Evolutionary conservation across 2,113 vertebrate species (phyloP).

Genomic region (Ginglymostoma cirratum): DNA sequence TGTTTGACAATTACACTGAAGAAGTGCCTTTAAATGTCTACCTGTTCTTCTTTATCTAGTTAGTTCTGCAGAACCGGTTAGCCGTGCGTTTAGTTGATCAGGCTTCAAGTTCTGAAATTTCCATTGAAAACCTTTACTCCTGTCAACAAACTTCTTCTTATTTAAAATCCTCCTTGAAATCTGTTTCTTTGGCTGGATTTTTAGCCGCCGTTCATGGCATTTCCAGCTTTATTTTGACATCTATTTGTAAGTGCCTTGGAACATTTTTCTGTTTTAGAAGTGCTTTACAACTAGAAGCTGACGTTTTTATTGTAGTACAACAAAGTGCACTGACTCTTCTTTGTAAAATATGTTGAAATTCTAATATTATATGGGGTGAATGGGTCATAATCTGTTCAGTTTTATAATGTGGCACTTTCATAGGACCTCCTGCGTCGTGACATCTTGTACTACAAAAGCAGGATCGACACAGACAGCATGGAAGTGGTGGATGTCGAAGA

Average conservation of each 20-base stretch:
- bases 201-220: neutral
- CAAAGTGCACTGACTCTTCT: neutral
- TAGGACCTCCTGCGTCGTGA: constrained; percentile 87
- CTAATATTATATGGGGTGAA: neutral
- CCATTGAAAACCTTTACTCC: too few species aligned
- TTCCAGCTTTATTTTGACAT: neutral
- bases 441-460: constrained; percentile 86
- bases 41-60: neutral
- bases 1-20: neutral
- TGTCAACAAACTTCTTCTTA: neutral
- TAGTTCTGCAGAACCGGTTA: neutral
- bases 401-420: neutral
- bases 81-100: neutral
- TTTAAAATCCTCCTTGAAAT: neutral
- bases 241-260: neutral
- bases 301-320: neutral
- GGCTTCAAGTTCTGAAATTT: neutral
- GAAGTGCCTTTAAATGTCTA: neutral
- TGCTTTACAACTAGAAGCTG: neutral
- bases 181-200: too few species aligned
- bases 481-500: constrained; percentile 81
- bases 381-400: neutral
- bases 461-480: constrained; percentile 80
- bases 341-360: neutral
- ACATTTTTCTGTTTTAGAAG: neutral